phyloP scores from a whole-genome alignment of 2,797 vertebrate species.

The Ctenopoma multispine region DNA sequence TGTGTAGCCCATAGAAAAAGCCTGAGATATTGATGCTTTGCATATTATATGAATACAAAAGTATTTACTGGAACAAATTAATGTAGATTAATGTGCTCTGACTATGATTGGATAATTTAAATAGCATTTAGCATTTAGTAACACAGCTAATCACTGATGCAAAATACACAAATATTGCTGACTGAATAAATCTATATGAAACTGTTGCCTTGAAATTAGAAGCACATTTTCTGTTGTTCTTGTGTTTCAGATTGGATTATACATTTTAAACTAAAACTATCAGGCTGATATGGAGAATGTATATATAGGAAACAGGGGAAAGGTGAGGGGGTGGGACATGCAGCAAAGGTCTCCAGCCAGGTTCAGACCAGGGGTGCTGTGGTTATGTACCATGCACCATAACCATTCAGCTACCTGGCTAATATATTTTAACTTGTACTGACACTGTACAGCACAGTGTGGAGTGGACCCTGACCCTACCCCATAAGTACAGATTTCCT shows the following conservation, averaged over 20 bases:
- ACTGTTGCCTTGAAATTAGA: neutral
- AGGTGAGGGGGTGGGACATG: no score
- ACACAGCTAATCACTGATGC: conserved; percentile 24
- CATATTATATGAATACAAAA: conserved; percentile 7
- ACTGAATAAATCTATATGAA: neutral
- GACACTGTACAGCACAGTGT: neutral
- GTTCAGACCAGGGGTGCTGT: no score
- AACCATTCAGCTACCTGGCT: no score
- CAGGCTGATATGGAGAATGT: no score
- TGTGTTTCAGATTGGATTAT: neutral
- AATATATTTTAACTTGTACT: no score
- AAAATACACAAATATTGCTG: conserved; percentile 3
- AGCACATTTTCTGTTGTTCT: neutral
- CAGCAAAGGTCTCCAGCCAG: no score
- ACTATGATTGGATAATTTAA: conserved; percentile 22
- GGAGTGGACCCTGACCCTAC: neutral
- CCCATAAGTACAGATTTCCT: conserved; percentile 7
- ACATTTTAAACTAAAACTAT: neutral
- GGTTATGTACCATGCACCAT: no score
- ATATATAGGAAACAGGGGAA: no score
- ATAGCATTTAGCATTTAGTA: conserved; percentile 14
- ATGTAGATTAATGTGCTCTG: conserved; percentile 11
- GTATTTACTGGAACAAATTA: conserved; percentile 21
- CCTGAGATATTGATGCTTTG: neutral
- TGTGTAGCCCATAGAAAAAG: neutral